Evolutionary conservation across 1,140 invertebrate species (phyloP), one percentile per base, ranked within the genome.

Genomic region (Hylaeus anthracinus): DNA sequence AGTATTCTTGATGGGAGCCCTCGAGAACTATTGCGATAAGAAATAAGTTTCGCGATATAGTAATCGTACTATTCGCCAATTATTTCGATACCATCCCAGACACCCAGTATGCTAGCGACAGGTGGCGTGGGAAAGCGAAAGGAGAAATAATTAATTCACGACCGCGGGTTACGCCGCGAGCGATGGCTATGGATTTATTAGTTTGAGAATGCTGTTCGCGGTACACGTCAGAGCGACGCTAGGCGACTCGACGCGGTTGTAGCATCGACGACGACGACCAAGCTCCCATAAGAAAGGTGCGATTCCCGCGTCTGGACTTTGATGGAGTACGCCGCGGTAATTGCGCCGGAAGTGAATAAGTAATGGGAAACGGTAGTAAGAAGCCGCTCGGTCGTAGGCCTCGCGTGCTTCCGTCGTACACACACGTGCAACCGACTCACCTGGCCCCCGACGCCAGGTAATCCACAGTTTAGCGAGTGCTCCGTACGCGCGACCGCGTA

Each of bases 361-460:
- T 91, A 90, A 92, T 81, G 78, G 67, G 56, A 73, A 83, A 87
- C 76, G 86, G 72, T 74, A 86, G 88, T 82, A 88, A 88, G 86
- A 86, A 91, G 81, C 88, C 73, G 85, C 79, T 85, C 79, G 87
- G 89, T 89, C 90, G 88, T 86, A 88, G 88, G 88, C 88, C 90
- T 92, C 84, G 83, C 86, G 78, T 88, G 81, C 74, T 84, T 85
- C 70, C 84, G 90, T 92, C 89, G 90, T 91, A 91, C 86, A 90
- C 86, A 90, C 90, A 87, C 79, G 88, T 85, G 75, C 41, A 56
- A 60, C 26, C 5, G 72, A 83, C 81, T 87, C 86, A 81, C 73
- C 79, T 26, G 74, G 51, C 53, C 70, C 58, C 45, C 70, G 43
- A 26, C 56, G 71, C 56, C 12, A 65, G 55, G 83, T 81, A 82